These are phyloP conservation scores for Sebastiscus albofasciatus DNA, from an alignment of 2,797 vertebrate species.

Conservation along the genomic window DNA sequence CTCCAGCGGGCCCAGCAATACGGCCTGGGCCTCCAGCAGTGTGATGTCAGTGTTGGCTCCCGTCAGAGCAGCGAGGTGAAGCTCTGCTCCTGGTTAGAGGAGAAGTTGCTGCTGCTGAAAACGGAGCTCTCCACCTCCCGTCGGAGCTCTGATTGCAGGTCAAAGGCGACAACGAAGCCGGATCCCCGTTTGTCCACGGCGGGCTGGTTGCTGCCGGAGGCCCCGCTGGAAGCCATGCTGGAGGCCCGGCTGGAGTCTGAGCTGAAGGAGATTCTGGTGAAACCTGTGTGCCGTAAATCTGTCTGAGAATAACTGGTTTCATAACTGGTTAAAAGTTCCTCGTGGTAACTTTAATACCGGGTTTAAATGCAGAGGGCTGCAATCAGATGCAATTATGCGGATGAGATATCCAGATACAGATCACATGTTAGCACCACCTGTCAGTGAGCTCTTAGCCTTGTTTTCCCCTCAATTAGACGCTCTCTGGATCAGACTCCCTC, in stretches of 20 bases:
- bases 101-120: neutral
- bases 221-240: neutral
- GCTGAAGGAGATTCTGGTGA: neutral
- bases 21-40: neutral
- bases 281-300: neutral
- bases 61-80: neutral
- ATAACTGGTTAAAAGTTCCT: neutral
- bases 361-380: neutral
- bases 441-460: slow-evolving; percentile 6
- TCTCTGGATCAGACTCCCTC: slow-evolving; percentile 1
- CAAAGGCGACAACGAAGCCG: neutral
- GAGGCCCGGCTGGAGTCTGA: neutral
- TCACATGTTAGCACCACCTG: neutral
- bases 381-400: neutral
- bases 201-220: neutral
- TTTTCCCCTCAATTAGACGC: slow-evolving; percentile 25
- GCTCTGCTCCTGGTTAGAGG: neutral
- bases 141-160: neutral
- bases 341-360: neutral
- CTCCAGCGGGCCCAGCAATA: neutral
- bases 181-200: neutral
- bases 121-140: neutral
- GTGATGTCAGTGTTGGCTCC: neutral
- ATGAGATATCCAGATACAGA: neutral
- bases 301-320: neutral